Evolutionary conservation across 64 coral and sea anemone genomes (phyloP), one percentile per base, ranked within the genome.

Genomic region (Acropora tenuis): DNA sequence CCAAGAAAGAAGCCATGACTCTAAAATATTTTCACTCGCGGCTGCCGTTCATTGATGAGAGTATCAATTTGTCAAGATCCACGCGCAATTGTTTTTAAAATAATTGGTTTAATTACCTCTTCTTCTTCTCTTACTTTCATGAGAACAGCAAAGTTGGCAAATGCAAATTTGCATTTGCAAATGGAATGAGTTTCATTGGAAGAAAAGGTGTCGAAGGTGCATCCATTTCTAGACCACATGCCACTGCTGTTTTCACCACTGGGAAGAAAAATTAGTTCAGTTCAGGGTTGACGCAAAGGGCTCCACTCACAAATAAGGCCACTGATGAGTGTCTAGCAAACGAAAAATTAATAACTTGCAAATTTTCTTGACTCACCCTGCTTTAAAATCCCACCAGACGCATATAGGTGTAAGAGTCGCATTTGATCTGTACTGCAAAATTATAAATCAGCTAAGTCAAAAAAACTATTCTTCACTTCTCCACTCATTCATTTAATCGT

Each of bases 351-450:
- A 63, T 10, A 63, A 13, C 60, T 13, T 63, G 60, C 2, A 12
- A 63, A 7, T 81, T 60, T 71, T 55, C 77, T 49, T 17, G 15
- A 88, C 87, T 49, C 81, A 94, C 92, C 79, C 75, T 7, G 9
- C 48, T 10, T 87, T 84, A 30, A 89, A 89, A 59, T 94, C 87
- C 92, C 92, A 94, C 92, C 92, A 94, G 11, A 71, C 92, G 30
- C 92, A 94, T 19, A 89, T 47, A 40, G 92, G 87, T 3, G 52
- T 40, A 48, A 48, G 65, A 2, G 82, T 69, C 0, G 43, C 17
- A 85, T 85, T 85, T 48, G 82, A 85, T 50, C 49, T 71, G 61
- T 72, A 43, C 82, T 85, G 82, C 15, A 48, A 18, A 4, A 77
- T 77, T 12, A 77, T 4, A 48, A 75, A 43, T 8, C 8, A 0